Conservation (phyloP, 1,140 invertebrate species). For the Trachymyrmex cornetzi region DNA sequence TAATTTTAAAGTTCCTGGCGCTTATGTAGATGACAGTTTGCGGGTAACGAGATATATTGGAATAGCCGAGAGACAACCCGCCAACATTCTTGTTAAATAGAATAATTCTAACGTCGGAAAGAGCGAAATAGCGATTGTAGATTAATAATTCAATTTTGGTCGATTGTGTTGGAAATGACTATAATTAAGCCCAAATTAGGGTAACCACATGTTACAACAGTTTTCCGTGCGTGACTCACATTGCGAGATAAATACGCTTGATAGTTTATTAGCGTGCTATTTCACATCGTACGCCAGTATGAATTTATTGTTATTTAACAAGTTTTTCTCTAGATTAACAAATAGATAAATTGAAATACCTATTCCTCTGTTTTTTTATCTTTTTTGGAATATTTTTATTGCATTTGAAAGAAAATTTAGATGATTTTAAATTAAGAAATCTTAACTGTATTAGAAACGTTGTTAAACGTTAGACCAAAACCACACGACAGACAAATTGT, state of each 20-base stretch:
- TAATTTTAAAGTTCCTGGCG: background rate
- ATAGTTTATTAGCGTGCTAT: constrained; percentile 35
- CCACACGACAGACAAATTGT: no score
- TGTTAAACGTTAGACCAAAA: background rate
- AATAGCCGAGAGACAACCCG: constrained; percentile 11
- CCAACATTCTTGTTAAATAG: constrained; percentile 2
- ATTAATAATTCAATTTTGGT: constrained; percentile 40
- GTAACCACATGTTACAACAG: background rate
- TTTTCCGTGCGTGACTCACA: constrained; percentile 30
- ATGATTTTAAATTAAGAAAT: constrained; percentile 6
- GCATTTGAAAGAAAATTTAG: background rate
- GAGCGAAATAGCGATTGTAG: background rate
- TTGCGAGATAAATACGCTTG: constrained; percentile 14
- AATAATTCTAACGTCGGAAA: background rate
- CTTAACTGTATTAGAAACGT: background rate
- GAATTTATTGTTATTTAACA: constrained; percentile 5
- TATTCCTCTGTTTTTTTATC: background rate
- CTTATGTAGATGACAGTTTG: background rate
- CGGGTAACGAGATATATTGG: background rate
- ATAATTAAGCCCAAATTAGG: constrained; percentile 34
- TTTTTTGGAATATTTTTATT: background rate
- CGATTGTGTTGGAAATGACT: constrained; percentile 5
- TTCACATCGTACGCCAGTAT: background rate
- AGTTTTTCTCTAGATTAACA: background rate
- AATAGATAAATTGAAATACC: background rate